Percentiles rank a stretch among this genome's conserved stretches.
phyloP scores from a whole-genome alignment of 2,888 invertebrate genomes.

The Heliconius erato region DNA sequence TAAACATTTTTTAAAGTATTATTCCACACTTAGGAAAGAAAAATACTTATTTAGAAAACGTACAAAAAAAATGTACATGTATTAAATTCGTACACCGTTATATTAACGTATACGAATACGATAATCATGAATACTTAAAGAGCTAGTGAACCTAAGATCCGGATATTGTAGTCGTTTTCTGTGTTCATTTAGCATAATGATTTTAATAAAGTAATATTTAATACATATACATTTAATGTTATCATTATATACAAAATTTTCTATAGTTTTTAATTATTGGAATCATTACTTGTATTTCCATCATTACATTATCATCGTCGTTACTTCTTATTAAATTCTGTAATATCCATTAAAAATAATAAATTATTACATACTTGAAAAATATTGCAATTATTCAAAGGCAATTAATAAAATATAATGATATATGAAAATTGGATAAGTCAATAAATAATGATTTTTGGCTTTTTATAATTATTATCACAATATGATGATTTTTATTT shows the following conservation, averaged over 20 bases:
- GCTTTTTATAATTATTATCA: too few species aligned
- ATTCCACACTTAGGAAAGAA: too few species aligned
- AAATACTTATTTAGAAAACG: too few species aligned
- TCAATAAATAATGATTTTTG: too few species aligned
- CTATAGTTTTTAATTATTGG: background rate
- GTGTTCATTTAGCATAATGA: background rate
- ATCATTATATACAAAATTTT: too few species aligned
- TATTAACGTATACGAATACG: background rate
- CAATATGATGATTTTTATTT: too few species aligned
- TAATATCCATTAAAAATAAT: background rate
- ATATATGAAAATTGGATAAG: too few species aligned
- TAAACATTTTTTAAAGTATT: too few species aligned
- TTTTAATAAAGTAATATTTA: too few species aligned
- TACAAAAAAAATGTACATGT: background rate
- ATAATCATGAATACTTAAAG: background rate
- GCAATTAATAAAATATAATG: too few species aligned
- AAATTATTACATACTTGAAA: background rate
- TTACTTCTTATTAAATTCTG: background rate
- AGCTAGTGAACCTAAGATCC: conserved; percentile 8
- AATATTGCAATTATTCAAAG: background rate
- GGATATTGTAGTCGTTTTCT: background rate
- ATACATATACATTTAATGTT: too few species aligned
- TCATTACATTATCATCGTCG: background rate
- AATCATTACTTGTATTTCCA: background rate
- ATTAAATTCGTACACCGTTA: conserved; percentile 2